A percentile compares a stretch with the other conserved stretches of the same genome.
Conservation (phyloP, 2,113 vertebrate genomes). For the Ancistrus triradiatus region DNA sequence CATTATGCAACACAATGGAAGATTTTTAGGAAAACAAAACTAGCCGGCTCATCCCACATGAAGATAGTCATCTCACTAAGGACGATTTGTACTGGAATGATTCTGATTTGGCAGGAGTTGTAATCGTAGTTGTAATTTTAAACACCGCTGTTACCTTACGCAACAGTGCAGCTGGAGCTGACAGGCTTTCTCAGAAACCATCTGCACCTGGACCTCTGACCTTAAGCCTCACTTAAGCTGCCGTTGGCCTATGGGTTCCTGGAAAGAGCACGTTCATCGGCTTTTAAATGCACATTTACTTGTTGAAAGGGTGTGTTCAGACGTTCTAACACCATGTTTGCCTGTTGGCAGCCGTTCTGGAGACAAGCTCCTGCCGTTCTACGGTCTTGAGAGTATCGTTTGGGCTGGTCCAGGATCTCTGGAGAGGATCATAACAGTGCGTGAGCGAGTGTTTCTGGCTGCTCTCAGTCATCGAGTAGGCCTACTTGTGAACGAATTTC, state of each 20-base stretch:
- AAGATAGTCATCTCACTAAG: background rate
- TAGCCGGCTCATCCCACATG: background rate
- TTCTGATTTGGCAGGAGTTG: no score
- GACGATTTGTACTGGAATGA: constrained; percentile 5
- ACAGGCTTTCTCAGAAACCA: background rate
- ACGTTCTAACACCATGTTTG: background rate
- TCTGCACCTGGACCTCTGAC: background rate
- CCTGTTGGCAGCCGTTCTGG: background rate
- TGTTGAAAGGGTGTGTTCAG: background rate
- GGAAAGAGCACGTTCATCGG: background rate
- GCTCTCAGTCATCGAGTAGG: constrained; percentile 48
- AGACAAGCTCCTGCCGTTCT: background rate
- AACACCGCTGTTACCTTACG: no score
- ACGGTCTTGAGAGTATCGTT: background rate
- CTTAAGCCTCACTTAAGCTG: background rate
- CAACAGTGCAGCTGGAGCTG: constrained; percentile 7
- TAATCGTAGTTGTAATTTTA: no score
- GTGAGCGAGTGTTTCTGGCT: background rate
- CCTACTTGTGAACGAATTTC: constrained; percentile 52
- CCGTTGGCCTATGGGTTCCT: background rate
- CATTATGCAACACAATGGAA: background rate
- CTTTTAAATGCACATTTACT: background rate
- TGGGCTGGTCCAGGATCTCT: background rate
- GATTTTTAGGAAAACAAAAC: constrained; percentile 1
- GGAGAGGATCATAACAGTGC: no score